A percentile compares a stretch with the other conserved stretches of the same genome.
Evolutionary conservation across 1,140 invertebrate genomes (phyloP).

Genomic region (Propsilocerus akamusi): DNA sequence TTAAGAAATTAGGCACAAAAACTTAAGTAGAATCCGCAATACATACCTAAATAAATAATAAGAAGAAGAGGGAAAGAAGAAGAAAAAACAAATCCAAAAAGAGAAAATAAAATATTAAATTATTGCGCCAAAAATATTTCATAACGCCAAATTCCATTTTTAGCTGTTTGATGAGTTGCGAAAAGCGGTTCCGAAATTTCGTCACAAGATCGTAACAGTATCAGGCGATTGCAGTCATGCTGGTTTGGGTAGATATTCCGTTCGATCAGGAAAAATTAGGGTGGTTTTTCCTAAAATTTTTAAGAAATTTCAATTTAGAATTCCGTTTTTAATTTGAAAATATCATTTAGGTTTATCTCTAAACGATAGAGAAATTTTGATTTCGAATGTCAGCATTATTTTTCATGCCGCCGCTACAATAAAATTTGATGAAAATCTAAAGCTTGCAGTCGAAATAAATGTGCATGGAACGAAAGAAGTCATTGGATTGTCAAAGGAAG

Average conservation of each 20-base stretch:
- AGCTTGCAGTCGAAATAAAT: slow-evolving; percentile 44
- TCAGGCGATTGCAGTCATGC: slow-evolving; percentile 38
- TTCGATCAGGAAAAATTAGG: no score
- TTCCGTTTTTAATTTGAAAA: no score
- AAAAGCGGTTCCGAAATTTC: slow-evolving; percentile 37
- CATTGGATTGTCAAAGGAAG: slow-evolving; percentile 38
- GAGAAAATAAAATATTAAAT: background rate
- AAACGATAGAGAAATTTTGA: slow-evolving; percentile 21
- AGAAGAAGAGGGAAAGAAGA: no score
- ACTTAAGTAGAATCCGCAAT: no score
- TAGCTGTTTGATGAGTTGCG: slow-evolving; percentile 34
- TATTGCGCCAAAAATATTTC: background rate
- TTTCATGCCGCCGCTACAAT: slow-evolving; percentile 52
- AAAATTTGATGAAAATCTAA: slow-evolving; percentile 47
- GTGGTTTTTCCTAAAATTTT: no score
- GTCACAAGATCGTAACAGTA: slow-evolving; percentile 40
- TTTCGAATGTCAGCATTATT: slow-evolving; percentile 44
- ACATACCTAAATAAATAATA: no score
- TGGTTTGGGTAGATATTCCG: no score
- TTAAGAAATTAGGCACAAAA: no score
- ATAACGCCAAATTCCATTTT: background rate
- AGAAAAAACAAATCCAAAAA: no score
- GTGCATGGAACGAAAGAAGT: slow-evolving; percentile 42
- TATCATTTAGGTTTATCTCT: slow-evolving; percentile 6
- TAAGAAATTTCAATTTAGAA: no score